Percentiles rank a stretch among this genome's conserved stretches.
Evolutionary conservation across 2,797 vertebrate genomes (phyloP).

Genomic region (Thamnophis elegans): DNA sequence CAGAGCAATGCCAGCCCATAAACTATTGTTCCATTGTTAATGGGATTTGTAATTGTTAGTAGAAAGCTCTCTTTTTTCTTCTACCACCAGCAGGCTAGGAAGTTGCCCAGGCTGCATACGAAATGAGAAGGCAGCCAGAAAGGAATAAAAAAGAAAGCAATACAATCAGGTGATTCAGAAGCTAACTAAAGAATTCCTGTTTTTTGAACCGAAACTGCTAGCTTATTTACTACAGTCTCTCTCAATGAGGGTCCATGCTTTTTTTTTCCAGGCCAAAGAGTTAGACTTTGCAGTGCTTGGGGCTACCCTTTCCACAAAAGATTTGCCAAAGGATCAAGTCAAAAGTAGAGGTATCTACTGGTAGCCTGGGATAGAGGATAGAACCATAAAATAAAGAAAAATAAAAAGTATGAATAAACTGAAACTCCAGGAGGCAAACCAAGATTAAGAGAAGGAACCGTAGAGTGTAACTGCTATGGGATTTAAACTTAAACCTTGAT

Average conservation of each 20-base stretch:
- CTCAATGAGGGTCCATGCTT: neutral
- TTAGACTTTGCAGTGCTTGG: neutral
- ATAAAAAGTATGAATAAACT: neutral
- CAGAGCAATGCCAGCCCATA: conserved; percentile 21
- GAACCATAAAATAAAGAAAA: neutral
- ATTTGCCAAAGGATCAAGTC: neutral
- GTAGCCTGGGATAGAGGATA: neutral
- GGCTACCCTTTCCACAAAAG: neutral
- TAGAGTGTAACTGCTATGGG: neutral
- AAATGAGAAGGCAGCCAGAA: neutral
- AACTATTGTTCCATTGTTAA: conserved; percentile 34
- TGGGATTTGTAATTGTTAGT: conserved; percentile 27
- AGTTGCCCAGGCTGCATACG: neutral
- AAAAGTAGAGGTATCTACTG: neutral
- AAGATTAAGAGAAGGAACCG: neutral
- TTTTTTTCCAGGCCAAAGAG: neutral
- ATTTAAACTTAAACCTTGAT: neutral
- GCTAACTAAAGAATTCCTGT: neutral
- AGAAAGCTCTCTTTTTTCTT: neutral
- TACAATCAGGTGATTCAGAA: neutral
- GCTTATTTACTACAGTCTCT: neutral
- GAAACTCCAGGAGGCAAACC: neutral
- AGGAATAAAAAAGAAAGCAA: neutral
- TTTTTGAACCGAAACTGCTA: neutral
- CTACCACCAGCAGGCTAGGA: neutral